phyloP scores from a whole-genome alignment of 2,888 invertebrate genomes.

The Macrophya alboannulata region DNA sequence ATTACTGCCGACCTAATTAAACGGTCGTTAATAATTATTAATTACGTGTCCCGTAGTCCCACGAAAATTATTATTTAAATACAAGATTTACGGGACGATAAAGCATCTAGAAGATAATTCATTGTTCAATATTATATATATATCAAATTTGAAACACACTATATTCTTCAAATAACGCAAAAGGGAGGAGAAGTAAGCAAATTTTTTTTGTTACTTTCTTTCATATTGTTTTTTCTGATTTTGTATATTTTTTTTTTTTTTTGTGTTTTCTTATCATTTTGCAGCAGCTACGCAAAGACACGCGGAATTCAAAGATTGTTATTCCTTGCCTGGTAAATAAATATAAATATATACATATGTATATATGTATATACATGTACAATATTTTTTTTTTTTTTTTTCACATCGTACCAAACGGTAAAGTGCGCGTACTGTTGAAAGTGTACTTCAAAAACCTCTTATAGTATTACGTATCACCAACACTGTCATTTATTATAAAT shows the following conservation, averaged over 20 bases:
- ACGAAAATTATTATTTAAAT: neutral
- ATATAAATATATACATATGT: neutral
- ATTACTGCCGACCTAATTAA: conserved; percentile 3
- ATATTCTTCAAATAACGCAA: neutral
- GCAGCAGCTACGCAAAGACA: neutral
- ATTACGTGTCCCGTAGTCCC: conserved; percentile 17
- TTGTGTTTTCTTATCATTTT: neutral
- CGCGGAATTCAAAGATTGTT: neutral
- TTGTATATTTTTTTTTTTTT: neutral
- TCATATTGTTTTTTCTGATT: neutral
- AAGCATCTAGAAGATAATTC: neutral
- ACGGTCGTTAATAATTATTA: conserved; percentile 33
- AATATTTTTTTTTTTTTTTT: neutral
- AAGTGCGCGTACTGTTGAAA: neutral
- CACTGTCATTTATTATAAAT: neutral
- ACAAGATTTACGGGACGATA: conserved; percentile 11
- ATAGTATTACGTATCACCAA: neutral
- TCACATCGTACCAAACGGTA: neutral
- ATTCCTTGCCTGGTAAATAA: conserved; percentile 1
- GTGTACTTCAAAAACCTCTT: too few relatives aligned
- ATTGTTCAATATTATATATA: neutral
- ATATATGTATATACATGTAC: neutral
- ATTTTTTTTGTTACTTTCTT: neutral
- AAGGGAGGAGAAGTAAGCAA: neutral
- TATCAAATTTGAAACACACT: conserved; percentile 19